Evolutionary conservation across 2,797 vertebrate genomes (phyloP).

Genomic region (Atherinosoma microstoma): DNA sequence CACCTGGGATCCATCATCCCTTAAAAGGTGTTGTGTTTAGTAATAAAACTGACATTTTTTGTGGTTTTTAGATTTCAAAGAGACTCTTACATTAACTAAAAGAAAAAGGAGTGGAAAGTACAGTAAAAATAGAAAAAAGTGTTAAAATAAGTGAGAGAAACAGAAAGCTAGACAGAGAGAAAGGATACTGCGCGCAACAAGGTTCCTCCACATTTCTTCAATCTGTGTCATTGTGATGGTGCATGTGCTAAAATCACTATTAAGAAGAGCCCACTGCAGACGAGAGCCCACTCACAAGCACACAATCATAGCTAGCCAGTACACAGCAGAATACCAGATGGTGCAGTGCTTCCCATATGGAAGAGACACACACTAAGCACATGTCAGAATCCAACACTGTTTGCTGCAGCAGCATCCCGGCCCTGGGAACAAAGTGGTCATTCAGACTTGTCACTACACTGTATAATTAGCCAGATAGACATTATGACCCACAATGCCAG

Average conservation of each 20-base stretch:
- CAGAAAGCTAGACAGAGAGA: constrained; percentile 25
- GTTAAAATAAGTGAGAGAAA: constrained; percentile 36
- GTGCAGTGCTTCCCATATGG: constrained; percentile 82
- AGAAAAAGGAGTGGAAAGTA: constrained; percentile 33
- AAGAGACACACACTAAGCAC: constrained; percentile 80
- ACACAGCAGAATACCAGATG: constrained; percentile 80
- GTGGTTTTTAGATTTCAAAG: constrained; percentile 79
- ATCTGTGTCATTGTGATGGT: constrained; percentile 51
- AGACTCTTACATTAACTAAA: constrained; percentile 64
- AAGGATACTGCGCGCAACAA: constrained; percentile 41
- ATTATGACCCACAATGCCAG: constrained; percentile 92
- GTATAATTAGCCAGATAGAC: constrained; percentile 91
- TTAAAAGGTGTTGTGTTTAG: constrained; percentile 70
- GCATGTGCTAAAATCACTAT: constrained; percentile 67
- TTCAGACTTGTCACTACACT: constrained; percentile 90
- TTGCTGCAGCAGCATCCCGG: constrained; percentile 77
- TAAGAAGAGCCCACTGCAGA: constrained; percentile 57
- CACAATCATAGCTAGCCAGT: constrained; percentile 72
- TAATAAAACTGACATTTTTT: constrained; percentile 76
- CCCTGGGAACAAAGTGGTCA: constrained; percentile 88
- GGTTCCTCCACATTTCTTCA: constrained; percentile 58
- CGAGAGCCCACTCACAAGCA: constrained; percentile 69
- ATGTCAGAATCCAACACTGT: constrained; percentile 82
- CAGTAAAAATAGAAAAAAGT: constrained; percentile 29
- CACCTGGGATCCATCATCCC: constrained; percentile 73